These are phyloP conservation scores for Arrhopalites spinosus DNA, from an alignment of 2,888 invertebrate species.

Conservation along the genomic window DNA sequence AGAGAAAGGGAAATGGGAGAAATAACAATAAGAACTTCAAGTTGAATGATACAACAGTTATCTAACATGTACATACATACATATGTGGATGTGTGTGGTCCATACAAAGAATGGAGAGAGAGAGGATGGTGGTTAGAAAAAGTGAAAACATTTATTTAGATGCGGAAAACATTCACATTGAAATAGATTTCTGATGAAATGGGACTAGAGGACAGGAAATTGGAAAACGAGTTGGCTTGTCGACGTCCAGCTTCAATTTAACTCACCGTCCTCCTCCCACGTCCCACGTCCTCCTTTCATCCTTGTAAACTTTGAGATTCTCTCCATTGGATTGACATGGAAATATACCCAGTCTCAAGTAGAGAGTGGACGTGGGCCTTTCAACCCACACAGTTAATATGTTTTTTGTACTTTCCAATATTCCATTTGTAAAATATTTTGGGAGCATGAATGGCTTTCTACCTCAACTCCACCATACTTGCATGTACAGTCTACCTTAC, in stretches of 20 bases:
- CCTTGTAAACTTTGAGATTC: background rate
- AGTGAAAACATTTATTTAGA: slow-evolving; percentile 9
- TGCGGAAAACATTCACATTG: slow-evolving; percentile 2
- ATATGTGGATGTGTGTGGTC: background rate
- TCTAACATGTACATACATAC: no score
- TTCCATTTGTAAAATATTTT: no score
- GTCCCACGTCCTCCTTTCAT: background rate
- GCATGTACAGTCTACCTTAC: no score
- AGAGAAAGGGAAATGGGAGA: slow-evolving; percentile 9
- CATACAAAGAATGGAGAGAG: background rate
- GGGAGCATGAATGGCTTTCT: no score
- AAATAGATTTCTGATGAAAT: slow-evolving; percentile 30
- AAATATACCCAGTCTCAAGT: no score
- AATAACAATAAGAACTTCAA: no score
- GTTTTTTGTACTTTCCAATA: no score
- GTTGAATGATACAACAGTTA: no score
- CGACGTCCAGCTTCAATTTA: slow-evolving; percentile 25
- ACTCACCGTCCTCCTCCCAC: background rate
- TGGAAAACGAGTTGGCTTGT: slow-evolving; percentile 40
- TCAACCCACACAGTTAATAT: no score
- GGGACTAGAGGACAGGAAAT: slow-evolving; percentile 38
- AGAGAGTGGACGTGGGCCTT: no score
- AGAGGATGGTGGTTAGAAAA: background rate
- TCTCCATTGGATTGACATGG: background rate
- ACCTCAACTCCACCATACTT: no score